Evolutionary conservation across 2,888 invertebrate species (phyloP).

Genomic region (Acanthosepion pharaonis): DNA sequence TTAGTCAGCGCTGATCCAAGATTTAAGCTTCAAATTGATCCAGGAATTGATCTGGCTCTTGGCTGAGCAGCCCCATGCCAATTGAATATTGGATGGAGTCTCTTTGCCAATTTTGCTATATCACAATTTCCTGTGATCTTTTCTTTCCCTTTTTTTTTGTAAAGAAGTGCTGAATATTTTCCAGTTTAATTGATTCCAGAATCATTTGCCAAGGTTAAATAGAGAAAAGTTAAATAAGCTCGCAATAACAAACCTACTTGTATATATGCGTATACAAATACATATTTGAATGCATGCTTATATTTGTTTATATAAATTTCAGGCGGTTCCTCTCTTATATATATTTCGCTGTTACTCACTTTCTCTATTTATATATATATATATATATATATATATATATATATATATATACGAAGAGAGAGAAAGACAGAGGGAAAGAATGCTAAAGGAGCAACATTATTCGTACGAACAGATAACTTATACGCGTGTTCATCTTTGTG

Average conservation of each 20-base stretch:
- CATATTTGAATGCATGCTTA: not conserved
- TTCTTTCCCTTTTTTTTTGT: not conserved
- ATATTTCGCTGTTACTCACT: too few relatives aligned
- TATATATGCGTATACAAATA: not conserved
- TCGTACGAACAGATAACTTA: too few relatives aligned
- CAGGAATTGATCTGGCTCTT: not conserved
- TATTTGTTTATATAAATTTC: too few relatives aligned
- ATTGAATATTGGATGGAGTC: not conserved
- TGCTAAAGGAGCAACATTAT: too few relatives aligned
- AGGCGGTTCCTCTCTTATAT: too few relatives aligned
- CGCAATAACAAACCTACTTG: not conserved
- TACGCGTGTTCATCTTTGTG: too few relatives aligned
- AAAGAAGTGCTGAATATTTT: not conserved
- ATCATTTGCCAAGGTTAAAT: not conserved
- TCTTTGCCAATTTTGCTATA: not conserved
- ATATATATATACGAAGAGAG: not conserved
- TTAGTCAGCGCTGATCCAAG: conserved; percentile 18
- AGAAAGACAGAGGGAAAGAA: too few relatives aligned
- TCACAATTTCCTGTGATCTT: not conserved
- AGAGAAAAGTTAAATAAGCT: not conserved
- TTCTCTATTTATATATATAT: not conserved
- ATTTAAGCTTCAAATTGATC: not conserved
- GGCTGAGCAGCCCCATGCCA: not conserved
- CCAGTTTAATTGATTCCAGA: conserved; percentile 16
- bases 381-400: not conserved